A percentile compares a stretch with the other conserved stretches of the same genome.
Evolutionary conservation across 2,888 invertebrate species (phyloP).

Genomic region (Fragum fragum): DNA sequence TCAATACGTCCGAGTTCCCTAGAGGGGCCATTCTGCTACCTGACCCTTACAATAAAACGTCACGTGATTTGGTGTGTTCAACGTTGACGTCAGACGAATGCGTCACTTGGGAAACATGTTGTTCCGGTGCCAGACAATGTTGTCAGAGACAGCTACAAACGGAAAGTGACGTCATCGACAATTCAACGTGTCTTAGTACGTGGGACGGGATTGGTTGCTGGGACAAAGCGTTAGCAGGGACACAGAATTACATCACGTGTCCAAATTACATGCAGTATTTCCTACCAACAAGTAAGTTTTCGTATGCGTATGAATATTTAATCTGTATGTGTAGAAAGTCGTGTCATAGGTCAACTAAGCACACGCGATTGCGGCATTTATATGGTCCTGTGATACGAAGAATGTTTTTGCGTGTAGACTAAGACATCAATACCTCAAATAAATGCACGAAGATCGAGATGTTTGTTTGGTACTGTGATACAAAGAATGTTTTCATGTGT

Average conservation of each 20-base stretch:
- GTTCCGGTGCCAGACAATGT: conserved; percentile 33
- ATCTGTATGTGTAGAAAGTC: too few species aligned
- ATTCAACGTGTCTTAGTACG: conserved; percentile 40
- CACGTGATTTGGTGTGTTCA: conserved; percentile 29
- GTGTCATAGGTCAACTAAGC: background rate
- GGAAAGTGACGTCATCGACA: conserved; percentile 14
- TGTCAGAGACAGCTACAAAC: conserved; percentile 29
- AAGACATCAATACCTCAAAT: background rate
- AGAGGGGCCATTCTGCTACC: conserved; percentile 30
- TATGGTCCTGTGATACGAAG: background rate
- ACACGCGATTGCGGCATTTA: background rate
- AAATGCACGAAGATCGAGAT: too few species aligned
- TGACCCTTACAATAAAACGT: conserved; percentile 38
- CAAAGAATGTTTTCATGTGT: too few species aligned
- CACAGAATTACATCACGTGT: conserved; percentile 44
- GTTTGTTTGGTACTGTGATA: too few species aligned
- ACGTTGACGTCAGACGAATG: conserved; percentile 46
- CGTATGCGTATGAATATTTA: too few species aligned
- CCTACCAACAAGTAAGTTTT: conserved; percentile 59
- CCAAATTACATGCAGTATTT: conserved; percentile 52
- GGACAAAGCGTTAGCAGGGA: conserved; percentile 38
- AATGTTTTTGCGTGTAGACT: background rate
- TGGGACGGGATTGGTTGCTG: conserved; percentile 63
- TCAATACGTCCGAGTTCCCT: conserved; percentile 26
- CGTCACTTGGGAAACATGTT: conserved; percentile 50